Evolutionary conservation across 2,797 vertebrate species (phyloP).

Genomic region (Neosalanx taihuensis): DNA sequence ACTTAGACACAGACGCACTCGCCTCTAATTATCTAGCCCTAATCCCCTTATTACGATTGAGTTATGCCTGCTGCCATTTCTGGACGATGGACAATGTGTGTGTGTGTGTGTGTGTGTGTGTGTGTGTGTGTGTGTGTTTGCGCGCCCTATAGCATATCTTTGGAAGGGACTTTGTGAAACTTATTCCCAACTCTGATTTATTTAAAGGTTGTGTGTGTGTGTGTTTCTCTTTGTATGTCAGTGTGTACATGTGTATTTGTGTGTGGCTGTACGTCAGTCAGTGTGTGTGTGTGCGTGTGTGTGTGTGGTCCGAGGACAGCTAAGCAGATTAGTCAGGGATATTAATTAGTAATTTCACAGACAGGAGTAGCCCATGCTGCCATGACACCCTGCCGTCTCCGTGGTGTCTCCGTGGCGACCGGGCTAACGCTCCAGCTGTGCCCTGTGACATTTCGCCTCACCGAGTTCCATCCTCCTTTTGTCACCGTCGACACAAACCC

Average conservation of each 20-base stretch:
- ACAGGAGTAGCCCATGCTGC: conserved; percentile 38
- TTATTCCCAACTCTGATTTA: neutral
- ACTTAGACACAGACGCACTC: neutral
- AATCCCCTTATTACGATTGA: conserved; percentile 57
- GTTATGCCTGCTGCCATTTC: conserved; percentile 33
- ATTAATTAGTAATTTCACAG: conserved; percentile 79
- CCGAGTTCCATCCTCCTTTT: neutral
- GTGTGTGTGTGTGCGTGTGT: neutral
- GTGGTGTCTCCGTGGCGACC: conserved; percentile 45
- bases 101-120: neutral
- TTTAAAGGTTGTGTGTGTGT: neutral
- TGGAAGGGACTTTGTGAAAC: neutral
- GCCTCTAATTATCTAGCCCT: conserved; percentile 46
- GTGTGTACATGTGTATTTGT: neutral
- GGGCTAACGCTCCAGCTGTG: conserved; percentile 39
- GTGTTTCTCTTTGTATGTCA: neutral
- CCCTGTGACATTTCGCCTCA: conserved; percentile 39
- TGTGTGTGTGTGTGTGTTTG: conserved; percentile 1
- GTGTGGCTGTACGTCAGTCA: neutral
- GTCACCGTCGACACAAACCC: neutral
- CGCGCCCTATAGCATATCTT: too few species aligned
- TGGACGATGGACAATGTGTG: neutral
- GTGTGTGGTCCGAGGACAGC: conserved; percentile 51
- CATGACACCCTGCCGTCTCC: conserved; percentile 32
- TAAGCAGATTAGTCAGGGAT: conserved; percentile 73